These are phyloP conservation scores for Tapera naevia DNA, from an alignment of 2,797 vertebrate species.

Conservation along the genomic window DNA sequence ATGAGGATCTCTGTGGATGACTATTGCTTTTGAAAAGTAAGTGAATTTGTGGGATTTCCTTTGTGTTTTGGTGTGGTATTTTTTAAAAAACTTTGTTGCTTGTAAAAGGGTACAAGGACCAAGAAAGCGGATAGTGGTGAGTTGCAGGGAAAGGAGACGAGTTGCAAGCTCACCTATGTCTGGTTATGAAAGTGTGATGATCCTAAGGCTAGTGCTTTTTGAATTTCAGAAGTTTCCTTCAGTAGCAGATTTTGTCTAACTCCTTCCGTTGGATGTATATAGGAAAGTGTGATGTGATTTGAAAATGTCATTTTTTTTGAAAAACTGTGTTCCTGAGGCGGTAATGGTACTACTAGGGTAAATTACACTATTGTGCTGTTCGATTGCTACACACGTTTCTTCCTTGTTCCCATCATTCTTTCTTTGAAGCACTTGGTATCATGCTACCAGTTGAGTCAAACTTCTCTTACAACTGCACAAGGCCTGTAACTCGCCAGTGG, in stretches of 20 bases:
- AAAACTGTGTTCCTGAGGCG: not conserved
- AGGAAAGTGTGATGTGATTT: not conserved
- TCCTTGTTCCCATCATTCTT: not conserved
- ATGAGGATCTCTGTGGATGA: not conserved
- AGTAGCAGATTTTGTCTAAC: not conserved
- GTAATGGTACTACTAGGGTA: not conserved
- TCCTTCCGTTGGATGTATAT: not conserved
- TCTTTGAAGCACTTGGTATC: not conserved
- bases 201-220: not conserved
- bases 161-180: not conserved
- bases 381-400: rapidly evolving
- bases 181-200: not conserved
- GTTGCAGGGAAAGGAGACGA: not conserved
- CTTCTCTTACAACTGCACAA: not conserved
- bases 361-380: not conserved
- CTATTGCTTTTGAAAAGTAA: not conserved
- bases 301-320: not conserved
- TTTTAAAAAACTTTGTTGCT: not conserved
- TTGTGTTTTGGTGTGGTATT: not conserved
- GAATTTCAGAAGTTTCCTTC: not conserved
- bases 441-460: not conserved
- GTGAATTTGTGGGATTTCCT: not conserved
- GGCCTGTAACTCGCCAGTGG: not conserved
- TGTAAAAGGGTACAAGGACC: not conserved
- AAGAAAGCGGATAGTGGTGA: not conserved